phyloP scores from a whole-genome alignment of 2,888 invertebrate genomes.

The Caenorhabditis panamensis region DNA sequence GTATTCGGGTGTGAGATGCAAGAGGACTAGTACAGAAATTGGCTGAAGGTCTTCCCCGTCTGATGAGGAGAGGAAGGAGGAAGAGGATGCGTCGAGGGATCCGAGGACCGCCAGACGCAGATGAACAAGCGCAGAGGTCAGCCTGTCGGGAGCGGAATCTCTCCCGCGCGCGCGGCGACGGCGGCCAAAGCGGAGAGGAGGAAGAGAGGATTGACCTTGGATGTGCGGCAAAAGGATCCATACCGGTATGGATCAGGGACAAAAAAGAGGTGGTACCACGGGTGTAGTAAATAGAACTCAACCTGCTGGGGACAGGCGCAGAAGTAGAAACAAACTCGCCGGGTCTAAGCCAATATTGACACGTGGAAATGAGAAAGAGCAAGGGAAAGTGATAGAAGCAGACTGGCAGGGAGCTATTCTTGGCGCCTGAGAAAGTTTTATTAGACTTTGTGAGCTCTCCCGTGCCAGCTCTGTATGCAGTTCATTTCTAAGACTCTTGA shows the following conservation, averaged over 20 bases:
- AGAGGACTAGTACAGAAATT: conserved; percentile 52
- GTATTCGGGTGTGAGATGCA: conserved; percentile 32
- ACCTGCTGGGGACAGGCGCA: not conserved
- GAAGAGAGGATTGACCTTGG: conserved; percentile 38
- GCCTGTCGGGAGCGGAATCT: conserved; percentile 49
- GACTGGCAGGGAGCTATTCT: conserved; percentile 30
- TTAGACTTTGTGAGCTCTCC: conserved; percentile 34
- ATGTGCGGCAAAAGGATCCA: conserved; percentile 13
- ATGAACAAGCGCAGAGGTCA: conserved; percentile 44
- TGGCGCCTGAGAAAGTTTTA: conserved; percentile 41
- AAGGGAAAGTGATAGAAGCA: conserved; percentile 2
- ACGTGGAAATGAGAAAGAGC: conserved; percentile 22
- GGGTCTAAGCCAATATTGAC: conserved; percentile 47
- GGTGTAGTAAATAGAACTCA: conserved; percentile 33
- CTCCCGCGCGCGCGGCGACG: conserved; percentile 16
- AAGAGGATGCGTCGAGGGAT: conserved; percentile 12
- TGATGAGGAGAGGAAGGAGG: conserved; percentile 7
- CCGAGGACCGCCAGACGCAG: conserved; percentile 7
- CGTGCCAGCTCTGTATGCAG: conserved; percentile 19
- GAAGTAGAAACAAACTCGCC: conserved; percentile 12
- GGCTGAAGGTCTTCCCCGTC: conserved; percentile 45
- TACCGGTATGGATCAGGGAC: conserved; percentile 1
- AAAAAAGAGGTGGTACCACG: conserved; percentile 1
- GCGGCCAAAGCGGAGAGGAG: conserved; percentile 23
- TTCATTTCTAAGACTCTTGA: conserved; percentile 44